These are phyloP conservation scores for Drosophila repleta DNA, from an alignment of 1,140 invertebrate genomes.

Conservation along the genomic window DNA sequence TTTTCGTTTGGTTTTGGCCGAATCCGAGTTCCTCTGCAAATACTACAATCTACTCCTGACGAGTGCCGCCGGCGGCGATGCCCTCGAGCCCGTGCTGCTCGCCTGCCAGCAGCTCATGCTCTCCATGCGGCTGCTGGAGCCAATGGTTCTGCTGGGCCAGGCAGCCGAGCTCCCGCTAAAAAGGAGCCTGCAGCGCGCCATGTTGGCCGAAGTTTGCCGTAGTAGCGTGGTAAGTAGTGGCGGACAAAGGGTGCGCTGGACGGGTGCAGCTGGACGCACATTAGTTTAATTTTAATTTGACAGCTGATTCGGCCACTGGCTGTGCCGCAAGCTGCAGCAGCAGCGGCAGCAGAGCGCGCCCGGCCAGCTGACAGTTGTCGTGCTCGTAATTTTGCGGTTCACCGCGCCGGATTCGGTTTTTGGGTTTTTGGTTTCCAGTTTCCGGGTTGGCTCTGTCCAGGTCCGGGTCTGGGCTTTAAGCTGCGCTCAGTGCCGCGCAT, in stretches of 20 bases:
- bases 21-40: constrained; percentile 81
- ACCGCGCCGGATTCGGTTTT: constrained; percentile 58
- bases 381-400: constrained; percentile 75
- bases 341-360: constrained; percentile 7
- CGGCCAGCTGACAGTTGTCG: constrained; percentile 63
- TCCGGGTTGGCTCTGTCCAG: constrained; percentile 18
- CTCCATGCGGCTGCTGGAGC: constrained; percentile 72
- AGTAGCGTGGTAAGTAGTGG: constrained; percentile 56
- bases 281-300: constrained; percentile 78
- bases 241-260: background rate
- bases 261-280: constrained; percentile 31
- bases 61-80: constrained; percentile 46
- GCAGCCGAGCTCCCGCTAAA: constrained; percentile 60
- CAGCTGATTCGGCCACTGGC: constrained; percentile 36
- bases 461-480: too few relatives aligned
- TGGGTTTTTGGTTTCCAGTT: constrained; percentile 35
- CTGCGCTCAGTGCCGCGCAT: constrained; percentile 47
- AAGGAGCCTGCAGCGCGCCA: constrained; percentile 54
- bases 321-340: background rate
- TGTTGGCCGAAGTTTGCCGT: constrained; percentile 65
- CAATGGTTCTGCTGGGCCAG: constrained; percentile 59
- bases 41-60: constrained; percentile 77
- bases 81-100: constrained; percentile 57
- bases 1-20: constrained; percentile 75
- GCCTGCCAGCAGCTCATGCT: constrained; percentile 64